These are phyloP conservation scores for Matsumyia berberina DNA, from an alignment of 2,888 invertebrate species.

Conservation along the genomic window DNA sequence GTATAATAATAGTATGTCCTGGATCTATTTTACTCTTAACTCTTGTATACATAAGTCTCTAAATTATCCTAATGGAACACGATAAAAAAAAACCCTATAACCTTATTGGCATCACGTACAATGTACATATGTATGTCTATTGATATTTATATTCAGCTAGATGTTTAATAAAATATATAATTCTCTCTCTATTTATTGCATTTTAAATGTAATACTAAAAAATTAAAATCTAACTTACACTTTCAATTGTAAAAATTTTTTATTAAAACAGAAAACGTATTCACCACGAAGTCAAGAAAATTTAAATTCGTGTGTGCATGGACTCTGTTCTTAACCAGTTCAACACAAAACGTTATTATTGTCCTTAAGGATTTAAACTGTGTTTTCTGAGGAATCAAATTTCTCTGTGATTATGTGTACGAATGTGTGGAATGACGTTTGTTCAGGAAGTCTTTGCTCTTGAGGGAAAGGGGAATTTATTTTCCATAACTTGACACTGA, in stretches of 20 bases:
- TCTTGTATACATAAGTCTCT: slow-evolving; percentile 16
- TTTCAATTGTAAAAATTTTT: slow-evolving; percentile 37
- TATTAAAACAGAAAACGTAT: slow-evolving; percentile 14
- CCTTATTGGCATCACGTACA: slow-evolving; percentile 36
- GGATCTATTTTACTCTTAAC: slow-evolving; percentile 25
- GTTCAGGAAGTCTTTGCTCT: slow-evolving; percentile 43
- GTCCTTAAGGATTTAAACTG: slow-evolving; percentile 54
- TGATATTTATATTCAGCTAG: slow-evolving; percentile 26
- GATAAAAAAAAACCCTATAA: slow-evolving; percentile 42
- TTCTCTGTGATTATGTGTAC: slow-evolving; percentile 39
- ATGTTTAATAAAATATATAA: slow-evolving; percentile 54
- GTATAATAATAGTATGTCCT: slow-evolving; percentile 29
- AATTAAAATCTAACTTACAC: slow-evolving; percentile 43
- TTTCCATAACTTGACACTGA: slow-evolving; percentile 75
- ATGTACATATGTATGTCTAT: slow-evolving; percentile 3
- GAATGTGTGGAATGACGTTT: slow-evolving; percentile 64
- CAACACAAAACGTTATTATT: slow-evolving; percentile 62
- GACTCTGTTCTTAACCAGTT: slow-evolving; percentile 41
- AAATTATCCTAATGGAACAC: slow-evolving; percentile 28
- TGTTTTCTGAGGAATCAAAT: slow-evolving; percentile 42
- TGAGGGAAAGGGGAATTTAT: slow-evolving; percentile 30
- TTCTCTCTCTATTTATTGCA: slow-evolving; percentile 38
- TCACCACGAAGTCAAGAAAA: slow-evolving; percentile 42
- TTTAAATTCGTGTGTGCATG: slow-evolving; percentile 56
- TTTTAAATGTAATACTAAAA: slow-evolving; percentile 46